Percentiles rank a stretch among this genome's conserved stretches.
phyloP scores from a whole-genome alignment of 1,140 invertebrate species.

The Chionoecetes opilio region DNA sequence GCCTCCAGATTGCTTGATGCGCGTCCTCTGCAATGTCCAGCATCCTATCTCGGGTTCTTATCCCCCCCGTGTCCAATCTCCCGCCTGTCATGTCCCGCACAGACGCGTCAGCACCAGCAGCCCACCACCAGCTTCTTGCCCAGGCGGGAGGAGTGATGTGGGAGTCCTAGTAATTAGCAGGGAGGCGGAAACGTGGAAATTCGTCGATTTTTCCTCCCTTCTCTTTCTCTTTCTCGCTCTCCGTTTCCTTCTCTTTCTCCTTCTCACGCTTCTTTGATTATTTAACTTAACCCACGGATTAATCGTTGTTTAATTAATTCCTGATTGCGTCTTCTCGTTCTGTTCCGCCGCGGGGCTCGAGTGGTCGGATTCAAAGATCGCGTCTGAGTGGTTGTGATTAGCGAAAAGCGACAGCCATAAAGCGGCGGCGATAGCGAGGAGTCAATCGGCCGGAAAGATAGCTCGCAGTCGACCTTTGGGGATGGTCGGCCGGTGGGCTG shows the following conservation, averaged over 20 bases:
- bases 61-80: conserved; percentile 74
- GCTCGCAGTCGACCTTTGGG: conserved; percentile 63
- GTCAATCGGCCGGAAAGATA: conserved; percentile 73
- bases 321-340: conserved; percentile 38
- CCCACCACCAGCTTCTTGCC: conserved; percentile 65
- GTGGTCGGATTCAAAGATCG: conserved; percentile 64
- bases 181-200: conserved; percentile 44
- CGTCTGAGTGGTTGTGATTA: conserved; percentile 74
- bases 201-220: background rate
- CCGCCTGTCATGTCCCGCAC: conserved; percentile 71
- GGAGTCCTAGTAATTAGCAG: conserved; percentile 64
- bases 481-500: conserved; percentile 17
- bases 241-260: background rate
- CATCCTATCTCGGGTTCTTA: conserved; percentile 57
- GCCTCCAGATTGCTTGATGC: conserved; percentile 58
- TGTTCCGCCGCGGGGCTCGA: conserved; percentile 32
- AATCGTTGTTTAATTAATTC: conserved; percentile 66
- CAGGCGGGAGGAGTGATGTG: conserved; percentile 42
- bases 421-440: conserved; percentile 61
- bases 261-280: background rate
- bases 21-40: conserved; percentile 63
- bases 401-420: conserved; percentile 69
- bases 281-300: conserved; percentile 53
- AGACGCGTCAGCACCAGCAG: conserved; percentile 69
- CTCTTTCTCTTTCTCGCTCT: background rate